phyloP scores from a whole-genome alignment of 2,888 invertebrate species.

The Cheilosia scutellata region DNA sequence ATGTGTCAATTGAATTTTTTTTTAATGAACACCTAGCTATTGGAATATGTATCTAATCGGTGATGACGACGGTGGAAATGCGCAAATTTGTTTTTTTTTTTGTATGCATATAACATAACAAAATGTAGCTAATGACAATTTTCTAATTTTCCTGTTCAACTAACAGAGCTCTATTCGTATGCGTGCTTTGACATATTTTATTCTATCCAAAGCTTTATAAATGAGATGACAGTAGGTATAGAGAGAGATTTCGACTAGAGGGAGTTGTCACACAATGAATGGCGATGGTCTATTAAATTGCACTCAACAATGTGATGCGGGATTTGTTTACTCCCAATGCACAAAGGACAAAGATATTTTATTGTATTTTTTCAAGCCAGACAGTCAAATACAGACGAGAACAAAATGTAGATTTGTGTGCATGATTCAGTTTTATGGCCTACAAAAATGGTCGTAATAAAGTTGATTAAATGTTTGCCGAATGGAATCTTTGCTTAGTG shows the following conservation, averaged over 20 bases:
- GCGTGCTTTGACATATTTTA: slow-evolving; percentile 2
- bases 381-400: slow-evolving; percentile 24
- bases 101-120: too few relatives aligned
- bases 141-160: slow-evolving; percentile 3
- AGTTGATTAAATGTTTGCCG: slow-evolving; percentile 65
- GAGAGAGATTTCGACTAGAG: neutral
- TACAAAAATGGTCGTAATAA: slow-evolving; percentile 48
- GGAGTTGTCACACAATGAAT: slow-evolving; percentile 13
- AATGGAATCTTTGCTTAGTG: neutral
- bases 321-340: slow-evolving; percentile 26
- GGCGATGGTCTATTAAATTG: slow-evolving; percentile 41
- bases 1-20: slow-evolving; percentile 12
- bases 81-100: too few relatives aligned
- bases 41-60: neutral
- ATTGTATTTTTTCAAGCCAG: slow-evolving; percentile 11
- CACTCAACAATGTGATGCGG: slow-evolving; percentile 1
- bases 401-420: neutral
- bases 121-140: neutral
- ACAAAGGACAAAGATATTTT: slow-evolving; percentile 33
- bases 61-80: neutral
- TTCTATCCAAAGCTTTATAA: neutral
- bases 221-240: neutral
- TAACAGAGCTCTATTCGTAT: neutral
- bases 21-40: slow-evolving; percentile 13
- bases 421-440: slow-evolving; percentile 41